Base-by-base conservation (phyloP, 2,888 invertebrate species). In the Thalpophila matura region DNA sequence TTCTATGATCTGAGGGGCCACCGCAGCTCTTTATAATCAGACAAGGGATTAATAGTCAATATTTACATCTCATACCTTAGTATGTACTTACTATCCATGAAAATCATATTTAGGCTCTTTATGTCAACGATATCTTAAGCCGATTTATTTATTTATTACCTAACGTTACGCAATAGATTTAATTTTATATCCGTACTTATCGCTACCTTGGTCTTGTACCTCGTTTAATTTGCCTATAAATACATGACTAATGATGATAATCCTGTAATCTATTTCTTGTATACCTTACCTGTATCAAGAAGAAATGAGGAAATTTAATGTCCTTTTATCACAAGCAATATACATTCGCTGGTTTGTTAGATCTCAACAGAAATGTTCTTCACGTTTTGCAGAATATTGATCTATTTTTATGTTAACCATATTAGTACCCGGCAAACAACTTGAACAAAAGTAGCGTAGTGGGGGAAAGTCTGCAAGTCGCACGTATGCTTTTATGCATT, bases 81-180 rank as follows among this genome's bases (percentile, higher is more conserved):
- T 4, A 10, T 24, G 12, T 3, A 9, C 7, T 38, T 60, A 9
- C 9, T 12, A 12, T n/a, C 6, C 24, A 37, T 61, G 1, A 18
- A 40, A 24, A 24, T 9, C 6, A 42, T 12, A 35, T 65, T 24
- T 14, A 9, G 33, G 29, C 16, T 43, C 12, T 24, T 10, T 14
- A 31, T 27, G 7, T 5, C 5, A 26, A 16, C 26, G 9, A 26
- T 47, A 45, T 6, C 12, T 2, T 10, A 6, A 46, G n/a, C n/a
- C n/a, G n/a, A n/a, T n/a, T n/a, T n/a, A n/a, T n/a, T n/a, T 61
- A 0, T 22, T 27, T 31, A 62, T 66, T 29, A 62, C 14, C 1
- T 43, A 27, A 29, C 20, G 26, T 6, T n/a, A 42, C 33, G 31
- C 42, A 61, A 42, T 29, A 54, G 27, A 66, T 66, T 54, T 14